phyloP scores from a whole-genome alignment of 2,888 invertebrate species.

The Heliconius ismenius region DNA sequence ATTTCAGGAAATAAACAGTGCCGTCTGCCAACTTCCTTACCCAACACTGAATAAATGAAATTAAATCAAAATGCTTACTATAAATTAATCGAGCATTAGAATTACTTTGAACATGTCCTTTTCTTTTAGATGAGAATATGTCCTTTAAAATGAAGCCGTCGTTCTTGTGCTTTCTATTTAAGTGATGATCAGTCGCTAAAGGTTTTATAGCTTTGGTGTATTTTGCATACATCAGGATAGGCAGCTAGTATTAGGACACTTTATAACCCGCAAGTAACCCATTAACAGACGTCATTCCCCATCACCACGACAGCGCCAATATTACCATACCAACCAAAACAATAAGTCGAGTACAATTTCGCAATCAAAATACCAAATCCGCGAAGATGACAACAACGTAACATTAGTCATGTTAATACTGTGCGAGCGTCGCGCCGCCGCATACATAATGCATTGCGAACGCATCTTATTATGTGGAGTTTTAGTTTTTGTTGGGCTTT shows the following conservation, averaged over 20 bases:
- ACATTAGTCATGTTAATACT: constrained; percentile 39
- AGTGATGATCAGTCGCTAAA: not conserved
- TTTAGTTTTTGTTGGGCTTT: constrained; percentile 36
- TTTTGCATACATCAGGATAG: too few relatives aligned
- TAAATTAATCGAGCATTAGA: constrained; percentile 12
- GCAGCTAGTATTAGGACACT: too few relatives aligned
- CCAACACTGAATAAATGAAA: not conserved
- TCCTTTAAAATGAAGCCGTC: not conserved
- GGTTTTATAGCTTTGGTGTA: too few relatives aligned
- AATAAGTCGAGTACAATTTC: constrained; percentile 15
- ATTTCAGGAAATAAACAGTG: constrained; percentile 33
- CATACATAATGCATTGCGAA: constrained; percentile 35
- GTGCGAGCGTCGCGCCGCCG: constrained; percentile 21
- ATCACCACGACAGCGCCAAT: not conserved
- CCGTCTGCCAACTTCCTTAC: constrained; percentile 35
- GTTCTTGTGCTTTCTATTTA: too few relatives aligned
- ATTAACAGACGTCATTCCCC: not conserved
- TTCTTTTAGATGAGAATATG: not conserved
- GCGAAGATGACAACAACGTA: constrained; percentile 36
- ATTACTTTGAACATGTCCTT: not conserved
- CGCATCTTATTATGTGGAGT: constrained; percentile 38
- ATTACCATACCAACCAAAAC: not conserved
- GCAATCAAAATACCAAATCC: constrained; percentile 39
- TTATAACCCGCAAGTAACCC: too few relatives aligned
- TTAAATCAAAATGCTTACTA: not conserved